Base-by-base conservation (phyloP, 2,113 vertebrate species). In the Toxostoma redivivum region DNA sequence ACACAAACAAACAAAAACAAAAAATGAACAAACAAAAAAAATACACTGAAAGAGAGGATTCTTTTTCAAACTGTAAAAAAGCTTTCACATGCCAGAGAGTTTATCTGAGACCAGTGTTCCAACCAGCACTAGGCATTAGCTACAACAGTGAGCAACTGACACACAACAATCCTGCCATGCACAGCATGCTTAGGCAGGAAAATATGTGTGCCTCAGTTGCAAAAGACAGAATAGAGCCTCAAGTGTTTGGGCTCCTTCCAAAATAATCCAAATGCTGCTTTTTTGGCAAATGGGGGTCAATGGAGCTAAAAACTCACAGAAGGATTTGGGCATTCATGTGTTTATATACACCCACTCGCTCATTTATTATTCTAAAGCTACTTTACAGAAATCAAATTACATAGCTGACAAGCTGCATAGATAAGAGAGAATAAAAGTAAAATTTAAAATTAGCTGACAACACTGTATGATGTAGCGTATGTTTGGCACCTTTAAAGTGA, bases 351-450 rank as follows among this genome's bases (percentile, higher is more conserved):
- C 95, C 93, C 96, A 94, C 87, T 93, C n/a, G 0, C 91, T 96
- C 96, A 96, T 96, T 97, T 97, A 96, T 97, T 97, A 97, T 97
- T 97, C 95, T 93, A 97, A 97, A 97, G 93, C 97, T 97, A 95
- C 93, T 97, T 97, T 96, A 90, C 64, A 60, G 87, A 97, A 97
- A 97, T 97, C 94, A 95, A 97, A 97, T 97, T 96, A 97, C 81
- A 97, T 96, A 97, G 95, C 93, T 97, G 97, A 97, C 96, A 97
- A 96, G 92, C 58, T 92, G 73, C 93, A 96, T 90, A 97, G 97
- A 96, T 97, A 97, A 96, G 95, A 88, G 51, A 95, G 73, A 97
- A 94, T 47, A 95, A 96, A 96, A 95, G 87, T 86, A 78, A 96
- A 94, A 97, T 91, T 84, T 91, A 90, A 97, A 97, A 82, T 94